A percentile compares a stretch with the other conserved stretches of the same genome.
Conservation (phyloP, 2,797 vertebrate genomes). For the Salmo trutta region DNA sequence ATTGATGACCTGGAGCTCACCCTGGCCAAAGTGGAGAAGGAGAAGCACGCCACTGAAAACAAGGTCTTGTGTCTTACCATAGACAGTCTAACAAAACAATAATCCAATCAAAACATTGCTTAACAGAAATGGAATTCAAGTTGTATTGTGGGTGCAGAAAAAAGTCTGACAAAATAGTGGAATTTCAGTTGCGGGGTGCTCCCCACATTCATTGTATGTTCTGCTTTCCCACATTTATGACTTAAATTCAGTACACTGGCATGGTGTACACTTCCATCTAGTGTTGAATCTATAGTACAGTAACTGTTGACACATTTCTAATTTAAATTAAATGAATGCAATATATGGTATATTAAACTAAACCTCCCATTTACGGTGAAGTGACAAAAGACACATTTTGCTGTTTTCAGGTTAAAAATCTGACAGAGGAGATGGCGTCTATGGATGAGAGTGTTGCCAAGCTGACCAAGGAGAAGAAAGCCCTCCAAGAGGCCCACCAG, state of each 20-base stretch:
- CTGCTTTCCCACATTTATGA: too few species aligned
- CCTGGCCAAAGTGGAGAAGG: background rate
- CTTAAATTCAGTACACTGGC: too few species aligned
- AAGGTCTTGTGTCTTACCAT: background rate
- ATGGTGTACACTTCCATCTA: too few species aligned
- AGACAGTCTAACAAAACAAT: background rate
- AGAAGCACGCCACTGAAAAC: slow-evolving; percentile 62
- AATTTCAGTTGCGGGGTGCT: too few species aligned
- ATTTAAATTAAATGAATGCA: too few species aligned
- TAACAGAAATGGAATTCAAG: background rate
- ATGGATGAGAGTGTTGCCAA: slow-evolving; percentile 70
- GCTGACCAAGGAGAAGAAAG: slow-evolving; percentile 77
- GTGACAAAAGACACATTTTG: too few species aligned
- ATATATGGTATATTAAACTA: too few species aligned
- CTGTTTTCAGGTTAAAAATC: too few species aligned
- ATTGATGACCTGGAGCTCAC: background rate
- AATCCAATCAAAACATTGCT: background rate
- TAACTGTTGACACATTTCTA: background rate
- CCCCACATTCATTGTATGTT: too few species aligned
- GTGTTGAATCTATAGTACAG: too few species aligned
- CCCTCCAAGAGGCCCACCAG: slow-evolving; percentile 76
- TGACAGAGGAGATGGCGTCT: background rate
- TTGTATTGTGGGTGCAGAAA: background rate
- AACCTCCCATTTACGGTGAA: too few species aligned
- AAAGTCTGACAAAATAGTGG: fast-evolving